phyloP scores from a whole-genome alignment of 2,113 vertebrate species.

The Periophthalmodon schlosseri region DNA sequence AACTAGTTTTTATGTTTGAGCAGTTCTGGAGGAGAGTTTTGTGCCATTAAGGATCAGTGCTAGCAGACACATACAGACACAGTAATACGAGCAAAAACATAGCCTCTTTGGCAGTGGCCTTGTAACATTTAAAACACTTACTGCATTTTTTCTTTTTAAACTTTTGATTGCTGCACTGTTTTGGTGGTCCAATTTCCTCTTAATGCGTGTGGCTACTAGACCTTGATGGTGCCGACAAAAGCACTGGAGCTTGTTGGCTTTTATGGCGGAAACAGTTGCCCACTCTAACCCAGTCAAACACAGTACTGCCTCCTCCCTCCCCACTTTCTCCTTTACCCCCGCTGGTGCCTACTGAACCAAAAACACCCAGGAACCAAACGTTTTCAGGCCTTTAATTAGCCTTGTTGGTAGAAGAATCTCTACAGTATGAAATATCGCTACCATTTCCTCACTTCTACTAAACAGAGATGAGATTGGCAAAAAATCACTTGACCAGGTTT shows the following conservation, averaged over 20 bases:
- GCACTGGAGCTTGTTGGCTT: slow-evolving; percentile 54
- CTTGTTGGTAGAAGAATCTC: slow-evolving; percentile 25
- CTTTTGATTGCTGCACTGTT: slow-evolving; percentile 41
- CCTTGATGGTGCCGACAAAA: slow-evolving; percentile 62
- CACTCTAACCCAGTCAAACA: slow-evolving; percentile 40
- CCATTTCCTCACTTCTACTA: neutral
- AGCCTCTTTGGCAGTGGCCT: neutral
- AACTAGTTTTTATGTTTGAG: neutral
- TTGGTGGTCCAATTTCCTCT: slow-evolving; percentile 70
- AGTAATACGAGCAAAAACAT: too few species aligned
- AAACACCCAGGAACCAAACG: slow-evolving; percentile 36
- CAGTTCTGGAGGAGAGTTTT: neutral
- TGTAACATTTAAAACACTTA: neutral
- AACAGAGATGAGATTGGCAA: neutral
- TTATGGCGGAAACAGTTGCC: slow-evolving; percentile 66
- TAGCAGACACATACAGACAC: too few species aligned
- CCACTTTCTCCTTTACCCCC: slow-evolving; percentile 6
- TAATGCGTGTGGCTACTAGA: slow-evolving; percentile 75
- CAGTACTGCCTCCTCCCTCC: slow-evolving; percentile 8
- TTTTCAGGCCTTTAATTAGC: slow-evolving; percentile 57
- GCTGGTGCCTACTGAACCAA: slow-evolving; percentile 40
- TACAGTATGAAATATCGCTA: neutral
- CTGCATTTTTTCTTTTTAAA: neutral
- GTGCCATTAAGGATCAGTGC: too few species aligned
- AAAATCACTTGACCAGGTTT: neutral